Percentiles rank a stretch among this genome's conserved stretches.
phyloP scores from a whole-genome alignment of 2,113 vertebrate genomes.

The Zootoca vivipara region DNA sequence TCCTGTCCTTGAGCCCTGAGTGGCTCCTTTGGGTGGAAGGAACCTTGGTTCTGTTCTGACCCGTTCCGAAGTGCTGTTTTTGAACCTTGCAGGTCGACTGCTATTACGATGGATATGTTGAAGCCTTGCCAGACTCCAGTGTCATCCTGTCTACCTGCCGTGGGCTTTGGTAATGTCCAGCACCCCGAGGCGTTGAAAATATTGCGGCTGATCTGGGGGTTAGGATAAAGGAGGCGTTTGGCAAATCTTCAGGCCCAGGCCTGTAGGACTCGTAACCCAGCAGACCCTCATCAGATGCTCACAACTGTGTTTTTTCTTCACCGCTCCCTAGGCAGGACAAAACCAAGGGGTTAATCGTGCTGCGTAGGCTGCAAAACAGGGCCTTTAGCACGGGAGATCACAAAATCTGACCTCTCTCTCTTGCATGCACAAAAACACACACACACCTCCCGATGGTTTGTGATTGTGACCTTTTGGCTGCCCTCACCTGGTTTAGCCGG shows the following conservation, averaged over 20 bases:
- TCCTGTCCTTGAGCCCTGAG: too few species aligned
- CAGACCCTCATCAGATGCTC: background rate
- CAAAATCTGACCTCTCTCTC: too few species aligned
- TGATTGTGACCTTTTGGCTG: too few species aligned
- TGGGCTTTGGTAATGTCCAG: slow-evolving; percentile 1
- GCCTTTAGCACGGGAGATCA: too few species aligned
- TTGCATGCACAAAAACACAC: too few species aligned
- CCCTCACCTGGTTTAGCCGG: too few species aligned
- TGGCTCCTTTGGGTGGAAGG: background rate
- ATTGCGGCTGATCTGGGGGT: background rate
- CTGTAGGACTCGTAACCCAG: background rate
- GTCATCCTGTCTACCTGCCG: background rate
- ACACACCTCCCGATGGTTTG: too few species aligned
- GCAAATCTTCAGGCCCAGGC: background rate
- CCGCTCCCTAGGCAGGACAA: background rate
- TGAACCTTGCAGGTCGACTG: background rate
- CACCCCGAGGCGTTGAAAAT: background rate
- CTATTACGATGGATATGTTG: background rate
- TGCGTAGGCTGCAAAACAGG: background rate
- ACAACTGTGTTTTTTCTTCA: background rate
- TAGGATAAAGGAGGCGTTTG: too few species aligned
- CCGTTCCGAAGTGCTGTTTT: background rate
- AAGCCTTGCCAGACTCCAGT: background rate
- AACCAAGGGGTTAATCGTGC: background rate
- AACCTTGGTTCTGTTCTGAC: background rate